Conservation (phyloP, 2,113 vertebrate species). For the Tetrax tetrax region DNA sequence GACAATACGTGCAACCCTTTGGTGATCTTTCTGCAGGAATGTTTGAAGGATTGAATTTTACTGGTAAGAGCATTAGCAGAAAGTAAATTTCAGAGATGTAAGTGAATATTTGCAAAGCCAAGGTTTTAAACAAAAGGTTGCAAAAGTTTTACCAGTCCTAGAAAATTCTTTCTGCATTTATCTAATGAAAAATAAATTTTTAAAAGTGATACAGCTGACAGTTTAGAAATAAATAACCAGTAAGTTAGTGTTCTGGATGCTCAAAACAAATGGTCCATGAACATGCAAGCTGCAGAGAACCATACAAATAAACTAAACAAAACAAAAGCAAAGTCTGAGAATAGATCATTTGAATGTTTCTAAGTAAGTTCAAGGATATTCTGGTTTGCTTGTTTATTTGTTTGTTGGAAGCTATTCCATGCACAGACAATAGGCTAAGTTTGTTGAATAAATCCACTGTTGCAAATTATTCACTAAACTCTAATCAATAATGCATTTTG, state of each 20-base stretch:
- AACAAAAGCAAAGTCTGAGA: neutral
- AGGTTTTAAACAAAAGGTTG: neutral
- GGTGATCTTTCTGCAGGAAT: constrained; percentile 11
- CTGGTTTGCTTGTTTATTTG: neutral
- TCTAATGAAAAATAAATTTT: neutral
- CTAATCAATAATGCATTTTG: neutral
- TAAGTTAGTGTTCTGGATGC: neutral
- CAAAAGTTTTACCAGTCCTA: neutral
- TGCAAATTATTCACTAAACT: neutral
- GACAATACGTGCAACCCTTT: neutral
- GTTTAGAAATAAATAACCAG: neutral
- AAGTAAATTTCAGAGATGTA: constrained; percentile 48
- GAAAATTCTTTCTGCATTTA: neutral
- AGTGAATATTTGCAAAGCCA: neutral
- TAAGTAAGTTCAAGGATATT: neutral
- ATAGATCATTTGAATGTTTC: constrained; percentile 1
- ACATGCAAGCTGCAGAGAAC: neutral
- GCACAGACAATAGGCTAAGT: neutral
- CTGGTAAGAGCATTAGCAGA: neutral
- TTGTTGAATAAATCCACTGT: neutral
- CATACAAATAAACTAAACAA: neutral
- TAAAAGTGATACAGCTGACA: neutral
- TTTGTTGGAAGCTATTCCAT: neutral
- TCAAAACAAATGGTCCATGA: neutral
- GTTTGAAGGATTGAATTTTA: constrained; percentile 41